These are phyloP conservation scores for Apteryx mantelli DNA, from an alignment of 2,113 vertebrate genomes.

Conservation along the genomic window DNA sequence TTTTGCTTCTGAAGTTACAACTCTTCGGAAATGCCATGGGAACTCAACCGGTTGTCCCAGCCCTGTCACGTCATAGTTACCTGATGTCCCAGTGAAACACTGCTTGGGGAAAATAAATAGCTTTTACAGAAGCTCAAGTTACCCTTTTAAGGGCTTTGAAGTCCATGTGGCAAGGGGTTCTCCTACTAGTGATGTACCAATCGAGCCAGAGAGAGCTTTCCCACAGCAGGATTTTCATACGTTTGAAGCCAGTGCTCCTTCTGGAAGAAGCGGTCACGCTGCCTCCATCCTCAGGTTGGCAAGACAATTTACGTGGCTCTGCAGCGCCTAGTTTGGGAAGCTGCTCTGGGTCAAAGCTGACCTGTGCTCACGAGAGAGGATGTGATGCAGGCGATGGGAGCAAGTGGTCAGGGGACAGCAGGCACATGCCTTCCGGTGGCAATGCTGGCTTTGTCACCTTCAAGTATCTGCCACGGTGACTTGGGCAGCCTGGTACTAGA, in stretches of 20 bases:
- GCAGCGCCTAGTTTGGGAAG: no score
- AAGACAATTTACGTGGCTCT: no score
- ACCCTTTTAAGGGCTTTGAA: background rate
- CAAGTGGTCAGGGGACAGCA: background rate
- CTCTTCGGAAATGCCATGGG: background rate
- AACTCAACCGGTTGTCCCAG: background rate
- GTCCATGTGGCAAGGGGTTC: no score
- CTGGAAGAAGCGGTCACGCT: background rate
- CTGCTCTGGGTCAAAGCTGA: no score
- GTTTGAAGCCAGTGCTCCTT: background rate
- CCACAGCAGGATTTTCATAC: background rate
- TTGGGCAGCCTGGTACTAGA: no score
- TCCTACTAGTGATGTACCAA: background rate
- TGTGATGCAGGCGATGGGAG: background rate
- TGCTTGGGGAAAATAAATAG: background rate
- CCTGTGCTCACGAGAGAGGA: background rate
- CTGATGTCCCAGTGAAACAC: background rate
- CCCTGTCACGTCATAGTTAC: no score
- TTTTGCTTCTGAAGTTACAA: accelerated
- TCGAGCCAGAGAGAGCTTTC: background rate
- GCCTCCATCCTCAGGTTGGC: background rate
- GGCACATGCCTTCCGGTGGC: background rate
- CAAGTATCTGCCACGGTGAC: accelerated
- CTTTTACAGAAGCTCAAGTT: background rate
- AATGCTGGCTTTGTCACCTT: background rate